A percentile compares a stretch with the other conserved stretches of the same genome.
These are phyloP conservation scores for Sapajus apella DNA, from an alignment of 2,113 vertebrate species.

Conservation along the genomic window DNA sequence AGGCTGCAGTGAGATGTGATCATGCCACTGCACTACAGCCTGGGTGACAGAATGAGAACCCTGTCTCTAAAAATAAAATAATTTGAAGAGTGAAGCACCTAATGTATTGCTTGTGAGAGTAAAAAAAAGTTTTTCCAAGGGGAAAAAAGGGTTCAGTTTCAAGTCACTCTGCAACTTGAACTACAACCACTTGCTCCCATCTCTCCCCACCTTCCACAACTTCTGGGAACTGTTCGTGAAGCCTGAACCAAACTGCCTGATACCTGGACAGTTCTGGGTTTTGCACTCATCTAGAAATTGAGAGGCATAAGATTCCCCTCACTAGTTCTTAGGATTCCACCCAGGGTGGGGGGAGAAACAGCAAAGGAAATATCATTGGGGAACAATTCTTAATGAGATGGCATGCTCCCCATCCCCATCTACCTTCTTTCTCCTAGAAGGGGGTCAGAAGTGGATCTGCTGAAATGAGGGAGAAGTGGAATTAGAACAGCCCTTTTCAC, in stretches of 20 bases:
- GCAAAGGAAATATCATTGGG: not conserved
- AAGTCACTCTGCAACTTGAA: not conserved
- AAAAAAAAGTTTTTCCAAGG: not conserved
- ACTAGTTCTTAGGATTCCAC: not conserved
- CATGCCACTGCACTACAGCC: no score
- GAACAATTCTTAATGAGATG: not conserved
- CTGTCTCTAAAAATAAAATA: not conserved
- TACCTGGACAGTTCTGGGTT: not conserved
- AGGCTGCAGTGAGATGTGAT: no score
- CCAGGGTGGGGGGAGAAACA: not conserved
- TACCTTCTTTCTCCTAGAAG: not conserved
- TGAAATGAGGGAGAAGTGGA: not conserved
- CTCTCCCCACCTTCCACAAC: not conserved
- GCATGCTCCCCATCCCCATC: not conserved
- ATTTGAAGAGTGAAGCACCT: conserved; percentile 17
- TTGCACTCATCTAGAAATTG: not conserved
- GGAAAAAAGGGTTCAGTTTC: not conserved
- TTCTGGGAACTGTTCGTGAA: not conserved
- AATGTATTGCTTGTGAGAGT: not conserved
- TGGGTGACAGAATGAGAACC: no score
- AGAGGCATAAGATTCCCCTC: not conserved
- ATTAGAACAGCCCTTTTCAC: not conserved
- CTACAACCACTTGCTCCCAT: not conserved
- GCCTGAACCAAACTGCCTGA: not conserved
- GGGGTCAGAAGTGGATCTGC: not conserved